These are phyloP conservation scores for Thunnus thynnus DNA, from an alignment of 2,113 vertebrate species.

Conservation along the genomic window DNA sequence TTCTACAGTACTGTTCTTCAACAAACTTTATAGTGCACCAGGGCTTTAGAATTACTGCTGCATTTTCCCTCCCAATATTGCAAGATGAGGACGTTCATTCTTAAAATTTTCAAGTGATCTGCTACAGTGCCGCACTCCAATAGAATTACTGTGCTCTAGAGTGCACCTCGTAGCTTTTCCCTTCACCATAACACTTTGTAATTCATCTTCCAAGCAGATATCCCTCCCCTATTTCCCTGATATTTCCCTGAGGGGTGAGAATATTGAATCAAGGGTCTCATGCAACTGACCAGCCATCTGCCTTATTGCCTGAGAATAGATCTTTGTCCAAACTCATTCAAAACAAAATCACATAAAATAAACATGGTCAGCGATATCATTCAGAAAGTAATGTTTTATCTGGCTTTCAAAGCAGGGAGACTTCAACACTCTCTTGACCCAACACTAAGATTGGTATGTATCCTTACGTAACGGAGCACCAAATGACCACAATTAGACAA, in stretches of 20 bases:
- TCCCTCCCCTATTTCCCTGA: slow-evolving; percentile 21
- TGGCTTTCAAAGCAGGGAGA: not conserved
- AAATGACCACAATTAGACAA: slow-evolving; percentile 60
- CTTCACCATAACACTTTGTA: slow-evolving; percentile 28
- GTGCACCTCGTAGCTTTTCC: slow-evolving; percentile 29
- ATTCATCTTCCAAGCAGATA: slow-evolving; percentile 39
- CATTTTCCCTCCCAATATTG: slow-evolving; percentile 31
- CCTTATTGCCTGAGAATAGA: slow-evolving; percentile 30
- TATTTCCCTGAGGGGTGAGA: slow-evolving; percentile 62
- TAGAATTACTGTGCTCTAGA: slow-evolving; percentile 32
- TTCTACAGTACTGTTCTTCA: slow-evolving; percentile 14
- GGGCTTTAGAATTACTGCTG: slow-evolving; percentile 28
- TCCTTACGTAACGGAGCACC: slow-evolving; percentile 43
- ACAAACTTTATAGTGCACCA: slow-evolving; percentile 34
- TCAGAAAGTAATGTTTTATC: slow-evolving; percentile 6
- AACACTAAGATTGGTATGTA: slow-evolving; percentile 19
- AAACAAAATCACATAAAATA: slow-evolving; percentile 31
- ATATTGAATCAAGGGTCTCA: slow-evolving; percentile 58
- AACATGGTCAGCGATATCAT: slow-evolving; percentile 12
- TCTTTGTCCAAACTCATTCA: not conserved
- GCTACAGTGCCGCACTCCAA: slow-evolving; percentile 29
- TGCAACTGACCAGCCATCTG: slow-evolving; percentile 66
- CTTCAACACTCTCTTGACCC: slow-evolving; percentile 23
- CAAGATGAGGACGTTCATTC: slow-evolving; percentile 40
- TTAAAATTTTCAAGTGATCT: slow-evolving; percentile 33